Evolutionary conservation across 2,113 vertebrate species (phyloP), one percentile per base, ranked within the genome.

Genomic region (Syrrhaptes paradoxus): DNA sequence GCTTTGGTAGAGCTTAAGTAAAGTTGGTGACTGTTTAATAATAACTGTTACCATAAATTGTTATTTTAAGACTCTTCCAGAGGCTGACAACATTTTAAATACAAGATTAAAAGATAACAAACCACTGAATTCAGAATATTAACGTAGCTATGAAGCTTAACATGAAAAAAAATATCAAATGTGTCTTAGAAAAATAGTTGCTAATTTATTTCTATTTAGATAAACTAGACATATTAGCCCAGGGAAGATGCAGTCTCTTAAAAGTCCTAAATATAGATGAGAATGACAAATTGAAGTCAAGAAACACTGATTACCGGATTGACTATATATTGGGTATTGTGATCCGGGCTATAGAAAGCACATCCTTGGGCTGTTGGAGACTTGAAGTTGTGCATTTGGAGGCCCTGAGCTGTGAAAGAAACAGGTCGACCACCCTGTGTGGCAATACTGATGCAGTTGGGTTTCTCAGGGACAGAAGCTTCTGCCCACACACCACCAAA

Each of bases 351-450:
- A 9, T 0, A 31, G 22, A 12, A 21, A 46, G 3, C 4, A 3
- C 3, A 11, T 34, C 8, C 1, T 0, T 17, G 45, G 9, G 15
- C 1, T 45, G 10, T 3, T 51, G 36, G 49, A 73, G 34, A 24
- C 1, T 1, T 6, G 6, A 67, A 41, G 25, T 9, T 36, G 49
- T 16, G 13, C 4, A 2, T 77, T 51, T 49, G 38, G n/a, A 55
- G 63, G 24, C 16, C 15, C 8, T 34, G 49, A 49, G 16, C 26
- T 26, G 13, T 46, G 46, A 43, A 26, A 58, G 32, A 45, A 86
- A 31, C 34, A 0, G 1, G 7, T 26, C 0, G 2, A 19, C 54
- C 7, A 3, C 28, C 38, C 24, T 41, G 14, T 17, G 29, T 17
- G 52, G n/a, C 20, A 36, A 8, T 4, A 10, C 4, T 22, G 29